A percentile compares a stretch with the other conserved stretches of the same genome.
Evolutionary conservation across 2,797 vertebrate species (phyloP).

Genomic region (Enteromius trimaculatus): DNA sequence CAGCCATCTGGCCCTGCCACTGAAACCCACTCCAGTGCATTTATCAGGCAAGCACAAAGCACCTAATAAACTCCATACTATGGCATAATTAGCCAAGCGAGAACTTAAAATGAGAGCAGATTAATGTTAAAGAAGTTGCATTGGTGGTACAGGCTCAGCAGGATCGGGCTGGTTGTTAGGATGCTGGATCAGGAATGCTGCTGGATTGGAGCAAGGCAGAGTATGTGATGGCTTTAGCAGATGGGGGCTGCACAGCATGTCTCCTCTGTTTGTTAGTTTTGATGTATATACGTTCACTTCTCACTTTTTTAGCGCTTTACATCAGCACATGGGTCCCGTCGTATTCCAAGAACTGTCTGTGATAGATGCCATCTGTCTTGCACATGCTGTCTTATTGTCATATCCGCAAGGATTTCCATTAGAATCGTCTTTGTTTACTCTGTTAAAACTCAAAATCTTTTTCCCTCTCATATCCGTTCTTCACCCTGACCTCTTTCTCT

Average conservation of each 20-base stretch:
- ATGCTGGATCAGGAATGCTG: constrained; percentile 45
- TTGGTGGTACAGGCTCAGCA: constrained; percentile 55
- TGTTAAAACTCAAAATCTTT: constrained; percentile 17
- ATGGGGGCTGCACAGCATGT: neutral
- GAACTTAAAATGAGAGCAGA: constrained; percentile 53
- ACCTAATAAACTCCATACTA: constrained; percentile 58
- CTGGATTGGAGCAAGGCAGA: constrained; percentile 9
- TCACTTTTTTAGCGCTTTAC: constrained; percentile 24
- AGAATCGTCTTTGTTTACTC: neutral
- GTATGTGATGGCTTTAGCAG: neutral
- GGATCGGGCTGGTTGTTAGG: constrained; percentile 47
- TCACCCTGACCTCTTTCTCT: constrained; percentile 32
- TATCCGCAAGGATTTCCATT: constrained; percentile 21
- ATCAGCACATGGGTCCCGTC: constrained; percentile 25
- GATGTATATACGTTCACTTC: neutral
- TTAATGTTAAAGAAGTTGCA: constrained; percentile 55
- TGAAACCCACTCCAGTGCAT: constrained; percentile 49
- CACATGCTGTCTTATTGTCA: constrained; percentile 33
- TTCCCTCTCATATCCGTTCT: neutral
- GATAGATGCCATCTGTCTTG: constrained; percentile 54
- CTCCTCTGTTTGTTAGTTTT: constrained; percentile 14
- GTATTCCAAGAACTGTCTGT: constrained; percentile 34
- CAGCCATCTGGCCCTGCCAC: constrained; percentile 59
- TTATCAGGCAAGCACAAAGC: constrained; percentile 54
- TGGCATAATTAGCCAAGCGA: constrained; percentile 57